Percentiles rank a stretch among this genome's conserved stretches.
phyloP scores from a whole-genome alignment of 1,140 invertebrate species.

The Steinernema khuongi region DNA sequence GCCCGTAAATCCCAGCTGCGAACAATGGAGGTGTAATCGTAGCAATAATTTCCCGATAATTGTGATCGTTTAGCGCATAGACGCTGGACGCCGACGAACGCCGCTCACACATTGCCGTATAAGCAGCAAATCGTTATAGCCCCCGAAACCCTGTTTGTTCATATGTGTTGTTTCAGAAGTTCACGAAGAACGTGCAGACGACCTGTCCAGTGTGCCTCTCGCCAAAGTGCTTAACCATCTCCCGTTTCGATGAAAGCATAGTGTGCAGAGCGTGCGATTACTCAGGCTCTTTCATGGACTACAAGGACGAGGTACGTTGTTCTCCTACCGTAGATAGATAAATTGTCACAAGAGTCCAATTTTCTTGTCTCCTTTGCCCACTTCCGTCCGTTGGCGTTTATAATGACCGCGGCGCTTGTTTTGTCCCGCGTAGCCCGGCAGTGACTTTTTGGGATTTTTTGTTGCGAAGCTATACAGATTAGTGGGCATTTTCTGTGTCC shows the following conservation, averaged over 20 bases:
- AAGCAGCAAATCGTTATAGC: no score
- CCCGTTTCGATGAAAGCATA: background rate
- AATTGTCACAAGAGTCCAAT: conserved; percentile 13
- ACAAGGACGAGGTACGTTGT: background rate
- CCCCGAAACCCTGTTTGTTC: background rate
- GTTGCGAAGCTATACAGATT: conserved; percentile 13
- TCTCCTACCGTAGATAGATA: background rate
- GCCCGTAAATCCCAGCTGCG: background rate
- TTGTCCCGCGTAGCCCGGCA: background rate
- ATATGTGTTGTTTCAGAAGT: background rate
- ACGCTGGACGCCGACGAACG: no score
- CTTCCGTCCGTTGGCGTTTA: background rate
- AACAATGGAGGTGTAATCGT: conserved; percentile 14
- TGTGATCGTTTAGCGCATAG: conserved; percentile 8
- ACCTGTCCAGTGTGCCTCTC: background rate
- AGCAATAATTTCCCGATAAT: conserved; percentile 9
- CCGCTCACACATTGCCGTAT: no score
- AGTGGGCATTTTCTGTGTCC: background rate
- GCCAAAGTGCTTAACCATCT: background rate
- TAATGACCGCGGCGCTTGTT: conserved; percentile 8
- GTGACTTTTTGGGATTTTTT: background rate
- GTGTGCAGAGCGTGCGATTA: background rate
- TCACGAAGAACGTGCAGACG: background rate
- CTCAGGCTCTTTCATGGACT: background rate
- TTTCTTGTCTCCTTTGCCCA: background rate